Conservation (phyloP, 2,888 invertebrate species). For the Euzophera pinguis region DNA sequence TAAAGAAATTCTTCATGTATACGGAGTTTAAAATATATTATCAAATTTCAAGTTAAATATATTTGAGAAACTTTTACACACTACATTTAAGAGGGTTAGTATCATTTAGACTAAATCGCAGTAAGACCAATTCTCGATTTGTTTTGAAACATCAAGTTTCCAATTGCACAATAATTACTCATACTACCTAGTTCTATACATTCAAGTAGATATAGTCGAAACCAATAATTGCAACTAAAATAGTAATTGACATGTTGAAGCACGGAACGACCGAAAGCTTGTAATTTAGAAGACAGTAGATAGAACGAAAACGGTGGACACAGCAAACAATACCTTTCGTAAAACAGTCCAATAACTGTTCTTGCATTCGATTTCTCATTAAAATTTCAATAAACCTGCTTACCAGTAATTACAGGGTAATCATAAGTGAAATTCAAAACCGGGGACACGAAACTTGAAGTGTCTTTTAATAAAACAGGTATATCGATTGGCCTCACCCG, state of each 20-base stretch:
- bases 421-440: slow-evolving; percentile 25
- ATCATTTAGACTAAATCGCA: no score
- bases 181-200: no score
- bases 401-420: slow-evolving; percentile 24
- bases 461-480: slow-evolving; percentile 55
- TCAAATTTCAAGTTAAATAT: no score
- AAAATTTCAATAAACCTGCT: slow-evolving; percentile 21
- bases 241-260: neutral
- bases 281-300: slow-evolving; percentile 1
- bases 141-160: no score
- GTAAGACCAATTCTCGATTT: no score
- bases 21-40: no score
- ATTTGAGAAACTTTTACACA: no score
- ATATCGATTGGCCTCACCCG: slow-evolving; percentile 43
- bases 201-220: no score
- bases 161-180: no score
- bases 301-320: slow-evolving; percentile 1
- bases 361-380: slow-evolving; percentile 14
- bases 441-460: slow-evolving; percentile 31
- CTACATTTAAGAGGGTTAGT: no score
- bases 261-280: neutral
- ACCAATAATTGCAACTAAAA: neutral
- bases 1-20: no score
- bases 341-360: slow-evolving; percentile 5
- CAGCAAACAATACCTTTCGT: slow-evolving; percentile 1